These are phyloP conservation scores for Ennomos erosarius DNA, from an alignment of 2,888 invertebrate species.

Conservation along the genomic window DNA sequence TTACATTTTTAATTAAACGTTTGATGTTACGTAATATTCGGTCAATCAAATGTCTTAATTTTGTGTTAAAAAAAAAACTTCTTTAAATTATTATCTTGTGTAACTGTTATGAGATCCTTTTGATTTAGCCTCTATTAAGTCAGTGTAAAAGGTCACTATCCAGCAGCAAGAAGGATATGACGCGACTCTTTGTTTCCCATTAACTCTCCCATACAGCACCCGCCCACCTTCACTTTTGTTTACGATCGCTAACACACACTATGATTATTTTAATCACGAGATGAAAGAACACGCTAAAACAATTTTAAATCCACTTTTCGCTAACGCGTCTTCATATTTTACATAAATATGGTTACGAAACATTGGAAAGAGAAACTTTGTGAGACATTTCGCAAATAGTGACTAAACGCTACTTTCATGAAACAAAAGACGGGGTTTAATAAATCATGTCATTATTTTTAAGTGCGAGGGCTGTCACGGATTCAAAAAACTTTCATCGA, in stretches of 20 bases:
- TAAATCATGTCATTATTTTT: slow-evolving; percentile 22
- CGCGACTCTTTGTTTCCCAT: slow-evolving; percentile 63
- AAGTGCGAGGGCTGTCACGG: slow-evolving; percentile 25
- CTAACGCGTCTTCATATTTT: slow-evolving; percentile 39
- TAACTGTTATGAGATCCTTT: slow-evolving; percentile 25
- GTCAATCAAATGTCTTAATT: no score
- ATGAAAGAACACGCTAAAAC: slow-evolving; percentile 34
- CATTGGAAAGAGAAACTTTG: slow-evolving; percentile 68
- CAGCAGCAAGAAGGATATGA: slow-evolving; percentile 53
- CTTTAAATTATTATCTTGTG: slow-evolving; percentile 16
- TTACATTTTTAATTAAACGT: no score
- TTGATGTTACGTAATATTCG: no score
- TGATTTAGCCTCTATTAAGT: slow-evolving; percentile 44
- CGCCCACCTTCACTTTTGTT: slow-evolving; percentile 82
- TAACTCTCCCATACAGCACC: slow-evolving; percentile 57
- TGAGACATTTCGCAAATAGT: slow-evolving; percentile 37
- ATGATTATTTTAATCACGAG: slow-evolving; percentile 28
- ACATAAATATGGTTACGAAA: slow-evolving; percentile 59
- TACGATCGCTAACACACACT: slow-evolving; percentile 46
- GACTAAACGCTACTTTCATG: slow-evolving; percentile 17
- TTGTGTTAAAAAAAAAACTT: no score
- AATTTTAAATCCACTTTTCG: slow-evolving; percentile 30
- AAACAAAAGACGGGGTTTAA: slow-evolving; percentile 21
- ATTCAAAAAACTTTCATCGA: slow-evolving; percentile 24
- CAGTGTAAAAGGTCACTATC: slow-evolving; percentile 50